Evolutionary conservation across 2,888 invertebrate genomes (phyloP).

Genomic region (Aspidiotus destructor): DNA sequence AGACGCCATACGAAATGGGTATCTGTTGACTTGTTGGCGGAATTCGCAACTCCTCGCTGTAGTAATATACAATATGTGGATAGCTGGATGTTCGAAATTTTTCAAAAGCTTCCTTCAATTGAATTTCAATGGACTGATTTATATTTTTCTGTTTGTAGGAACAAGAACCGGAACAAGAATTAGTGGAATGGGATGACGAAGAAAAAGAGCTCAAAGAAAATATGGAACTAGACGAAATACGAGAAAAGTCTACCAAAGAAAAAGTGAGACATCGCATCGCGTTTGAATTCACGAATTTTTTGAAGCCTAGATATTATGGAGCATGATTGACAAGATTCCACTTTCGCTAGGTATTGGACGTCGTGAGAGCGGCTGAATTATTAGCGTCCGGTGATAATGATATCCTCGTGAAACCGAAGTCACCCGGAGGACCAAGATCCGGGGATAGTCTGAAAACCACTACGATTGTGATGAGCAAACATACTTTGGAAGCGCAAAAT

Average conservation of each 20-base stretch:
- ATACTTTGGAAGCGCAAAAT: constrained; percentile 67
- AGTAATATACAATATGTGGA: no score
- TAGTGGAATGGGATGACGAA: constrained; percentile 66
- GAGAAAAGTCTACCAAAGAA: constrained; percentile 73
- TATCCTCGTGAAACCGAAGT: constrained; percentile 57
- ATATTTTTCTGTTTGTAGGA: constrained; percentile 45
- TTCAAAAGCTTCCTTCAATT: no score
- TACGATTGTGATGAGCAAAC: constrained; percentile 88
- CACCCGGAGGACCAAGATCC: constrained; percentile 54
- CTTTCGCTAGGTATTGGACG: constrained; percentile 64
- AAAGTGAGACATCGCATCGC: constrained; percentile 49
- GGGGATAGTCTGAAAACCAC: constrained; percentile 69
- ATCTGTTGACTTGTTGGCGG: no score
- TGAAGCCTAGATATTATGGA: no score
- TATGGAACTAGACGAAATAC: constrained; percentile 49
- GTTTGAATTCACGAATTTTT: no score
- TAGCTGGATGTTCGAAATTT: no score
- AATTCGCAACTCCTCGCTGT: no score
- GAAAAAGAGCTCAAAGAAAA: constrained; percentile 46
- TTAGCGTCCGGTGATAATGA: constrained; percentile 51
- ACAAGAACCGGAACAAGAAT: constrained; percentile 59
- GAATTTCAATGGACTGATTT: no score
- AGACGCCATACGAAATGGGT: no score
- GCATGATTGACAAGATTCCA: no score
- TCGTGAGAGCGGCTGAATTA: constrained; percentile 78